Base-by-base conservation (phyloP, 2,888 invertebrate species). In the Daptonema setosum region DNA sequence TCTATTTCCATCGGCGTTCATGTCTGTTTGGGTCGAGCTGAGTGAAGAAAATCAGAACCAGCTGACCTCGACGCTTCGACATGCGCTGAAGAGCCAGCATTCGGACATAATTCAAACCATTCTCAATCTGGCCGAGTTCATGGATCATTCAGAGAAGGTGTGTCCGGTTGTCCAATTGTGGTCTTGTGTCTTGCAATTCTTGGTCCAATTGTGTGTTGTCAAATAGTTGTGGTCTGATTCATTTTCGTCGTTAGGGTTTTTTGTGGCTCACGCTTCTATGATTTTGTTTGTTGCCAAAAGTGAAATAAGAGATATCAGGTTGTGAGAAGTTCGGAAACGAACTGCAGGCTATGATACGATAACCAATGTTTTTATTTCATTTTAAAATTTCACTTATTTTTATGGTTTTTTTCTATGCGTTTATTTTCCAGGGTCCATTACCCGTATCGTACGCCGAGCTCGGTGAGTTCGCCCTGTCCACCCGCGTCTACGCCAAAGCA, bases 11-110 rank as follows among this genome's bases (percentile, higher is more conserved):
- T 93, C 95, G 0, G 93, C 95, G 0, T 97, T 97, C 72, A 90
- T 97, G 11, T 93, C 93, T 0, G 93, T 95, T 70, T 97, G 97
- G 97, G 87, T 90, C 0, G 93, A 95, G 72, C 74, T 99, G 28
- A 82, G 81, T 56, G 80, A 81, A 43, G 30, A 35, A 35, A n/a
- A 3, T 22, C 53, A 53, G 53, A 45, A 43, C 45, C 28, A 20
- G 3, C 28, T 54, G 11, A 20, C 28, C 25, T 1, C 2, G 26
- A 25, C 54, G 26, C 47, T 54, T 26, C 1, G 43, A 64, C 83
- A 86, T 68, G 95, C 95, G 0, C 74, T 97, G 8, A 67, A 65
- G 5, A 87, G 90, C 0, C 61, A 64, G 2, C 62, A 64, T 52
- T 57, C 64, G 1, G 68, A 68, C 50, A 63, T 67, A 2, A 62